Evolutionary conservation across 2,113 vertebrate species (phyloP).

Genomic region (Pleuronectes platessa): DNA sequence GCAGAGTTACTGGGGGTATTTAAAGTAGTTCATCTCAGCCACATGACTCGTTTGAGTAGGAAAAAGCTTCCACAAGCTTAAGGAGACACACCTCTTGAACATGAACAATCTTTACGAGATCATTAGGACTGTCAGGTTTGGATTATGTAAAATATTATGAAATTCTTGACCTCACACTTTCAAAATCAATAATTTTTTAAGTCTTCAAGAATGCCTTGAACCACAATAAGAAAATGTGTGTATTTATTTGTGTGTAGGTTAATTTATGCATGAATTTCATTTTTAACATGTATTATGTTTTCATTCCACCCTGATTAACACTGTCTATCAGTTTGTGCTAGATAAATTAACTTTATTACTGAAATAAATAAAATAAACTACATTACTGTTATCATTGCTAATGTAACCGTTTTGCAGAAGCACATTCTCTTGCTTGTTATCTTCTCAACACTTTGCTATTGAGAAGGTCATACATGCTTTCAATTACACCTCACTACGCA

Average conservation of each 20-base stretch:
- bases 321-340: neutral
- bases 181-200: neutral
- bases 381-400: neutral
- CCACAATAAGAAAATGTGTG: neutral
- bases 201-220: neutral
- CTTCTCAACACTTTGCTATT: neutral
- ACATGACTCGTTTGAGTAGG: constrained; percentile 42
- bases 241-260: neutral
- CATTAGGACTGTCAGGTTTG: neutral
- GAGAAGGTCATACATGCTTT: neutral
- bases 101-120: neutral
- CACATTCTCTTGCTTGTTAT: constrained; percentile 1
- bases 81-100: constrained; percentile 29
- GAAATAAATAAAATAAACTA: neutral
- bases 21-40: constrained; percentile 39
- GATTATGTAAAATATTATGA: constrained; percentile 24
- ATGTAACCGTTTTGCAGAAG: neutral
- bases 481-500: constrained; percentile 17
- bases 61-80: constrained; percentile 26
- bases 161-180: neutral
- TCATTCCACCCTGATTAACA: neutral
- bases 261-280: neutral
- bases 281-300: neutral
- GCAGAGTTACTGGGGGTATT: constrained; percentile 25
- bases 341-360: neutral